A percentile compares a stretch with the other conserved stretches of the same genome.
Conservation (phyloP, 2,797 vertebrate species). For the Alca torda region DNA sequence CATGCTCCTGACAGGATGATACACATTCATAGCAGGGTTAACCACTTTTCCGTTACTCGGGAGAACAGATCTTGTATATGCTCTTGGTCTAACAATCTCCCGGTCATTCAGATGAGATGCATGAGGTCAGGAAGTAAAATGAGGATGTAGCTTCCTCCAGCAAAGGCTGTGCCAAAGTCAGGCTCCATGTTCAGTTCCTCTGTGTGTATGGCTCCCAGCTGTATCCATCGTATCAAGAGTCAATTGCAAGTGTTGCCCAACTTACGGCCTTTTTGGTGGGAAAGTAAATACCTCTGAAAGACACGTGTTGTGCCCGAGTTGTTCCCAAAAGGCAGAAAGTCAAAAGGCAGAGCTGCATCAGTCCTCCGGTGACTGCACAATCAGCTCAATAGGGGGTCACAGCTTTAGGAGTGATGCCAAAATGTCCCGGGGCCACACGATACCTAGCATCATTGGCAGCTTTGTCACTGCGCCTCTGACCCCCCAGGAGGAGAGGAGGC, state of each 20-base stretch:
- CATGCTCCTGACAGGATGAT: neutral
- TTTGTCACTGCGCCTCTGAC: neutral
- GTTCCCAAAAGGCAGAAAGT: neutral
- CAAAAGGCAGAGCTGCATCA: neutral
- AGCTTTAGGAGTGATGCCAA: neutral
- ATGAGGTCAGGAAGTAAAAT: neutral
- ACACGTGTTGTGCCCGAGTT: neutral
- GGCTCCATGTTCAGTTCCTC: neutral
- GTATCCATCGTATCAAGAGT: neutral
- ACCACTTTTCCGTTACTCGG: neutral
- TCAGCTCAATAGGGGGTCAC: neutral
- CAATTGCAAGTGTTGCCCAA: neutral
- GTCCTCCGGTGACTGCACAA: neutral
- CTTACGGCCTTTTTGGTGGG: neutral
- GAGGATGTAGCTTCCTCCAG: neutral
- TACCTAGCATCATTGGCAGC: neutral
- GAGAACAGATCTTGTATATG: neutral
- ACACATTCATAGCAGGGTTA: neutral
- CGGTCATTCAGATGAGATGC: neutral
- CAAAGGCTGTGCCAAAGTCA: neutral
- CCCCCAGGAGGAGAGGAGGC: neutral
- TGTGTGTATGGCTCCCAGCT: neutral
- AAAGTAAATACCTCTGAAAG: neutral
- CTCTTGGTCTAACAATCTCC: neutral
- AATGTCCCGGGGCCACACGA: fast-evolving